Percentiles rank a stretch among this genome's conserved stretches.
Evolutionary conservation across 2,797 vertebrate genomes (phyloP).

Genomic region (Amblyraja radiata): DNA sequence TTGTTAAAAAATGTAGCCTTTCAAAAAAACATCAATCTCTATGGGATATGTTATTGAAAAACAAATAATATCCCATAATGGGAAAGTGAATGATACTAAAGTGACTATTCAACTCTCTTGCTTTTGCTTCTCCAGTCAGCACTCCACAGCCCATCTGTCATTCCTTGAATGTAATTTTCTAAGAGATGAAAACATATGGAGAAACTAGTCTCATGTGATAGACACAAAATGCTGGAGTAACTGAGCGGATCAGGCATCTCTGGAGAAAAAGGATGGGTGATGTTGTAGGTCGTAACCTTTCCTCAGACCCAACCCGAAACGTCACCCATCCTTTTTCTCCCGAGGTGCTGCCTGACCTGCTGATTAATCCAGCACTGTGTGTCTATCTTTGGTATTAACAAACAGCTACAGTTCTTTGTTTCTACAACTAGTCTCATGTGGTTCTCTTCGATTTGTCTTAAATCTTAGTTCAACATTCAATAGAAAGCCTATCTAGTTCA

Average conservation of each 20-base stretch:
- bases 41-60: background rate
- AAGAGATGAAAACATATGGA: background rate
- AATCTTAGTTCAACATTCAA: background rate
- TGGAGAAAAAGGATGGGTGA: no score
- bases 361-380: no score
- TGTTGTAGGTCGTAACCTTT: no score
- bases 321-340: no score
- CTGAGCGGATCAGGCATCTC: no score
- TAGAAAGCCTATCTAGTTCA: background rate
- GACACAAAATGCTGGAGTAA: no score
- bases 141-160: background rate
- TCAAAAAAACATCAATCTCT: background rate
- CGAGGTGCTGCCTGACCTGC: no score
- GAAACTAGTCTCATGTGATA: background rate
- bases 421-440: background rate
- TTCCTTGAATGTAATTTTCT: background rate
- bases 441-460: background rate
- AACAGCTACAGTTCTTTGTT: no score
- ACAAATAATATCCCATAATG: background rate
- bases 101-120: background rate
- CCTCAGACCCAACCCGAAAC: no score
- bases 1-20: background rate
- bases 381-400: no score
- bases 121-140: background rate
- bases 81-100: slow-evolving; percentile 1